These are phyloP conservation scores for Myotis yumanensis DNA, from an alignment of 2,113 vertebrate genomes.

Conservation along the genomic window DNA sequence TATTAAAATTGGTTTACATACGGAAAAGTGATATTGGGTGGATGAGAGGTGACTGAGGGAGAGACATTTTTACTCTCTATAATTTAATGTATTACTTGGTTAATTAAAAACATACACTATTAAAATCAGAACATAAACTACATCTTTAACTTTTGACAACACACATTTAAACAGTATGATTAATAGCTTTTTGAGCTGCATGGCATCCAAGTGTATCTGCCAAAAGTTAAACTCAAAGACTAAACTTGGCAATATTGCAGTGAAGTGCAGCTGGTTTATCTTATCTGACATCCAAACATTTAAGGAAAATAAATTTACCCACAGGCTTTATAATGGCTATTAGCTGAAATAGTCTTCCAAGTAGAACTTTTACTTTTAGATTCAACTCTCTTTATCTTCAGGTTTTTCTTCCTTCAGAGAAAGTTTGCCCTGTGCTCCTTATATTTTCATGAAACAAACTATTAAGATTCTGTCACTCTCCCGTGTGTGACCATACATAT, in stretches of 20 bases:
- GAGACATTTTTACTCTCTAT: neutral
- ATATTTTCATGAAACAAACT: neutral
- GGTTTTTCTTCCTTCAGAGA: neutral
- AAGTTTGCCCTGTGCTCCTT: neutral
- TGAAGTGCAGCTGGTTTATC: constrained; percentile 8
- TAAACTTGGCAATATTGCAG: neutral
- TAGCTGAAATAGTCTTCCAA: constrained; percentile 41
- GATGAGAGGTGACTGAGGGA: neutral
- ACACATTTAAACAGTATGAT: neutral
- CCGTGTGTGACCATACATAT: neutral
- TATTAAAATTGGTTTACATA: neutral
- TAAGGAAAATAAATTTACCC: constrained; percentile 5
- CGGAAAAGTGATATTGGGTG: neutral
- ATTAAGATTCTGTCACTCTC: neutral
- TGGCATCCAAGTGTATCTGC: constrained; percentile 26
- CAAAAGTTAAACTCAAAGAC: constrained; percentile 29
- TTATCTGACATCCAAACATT: constrained; percentile 34
- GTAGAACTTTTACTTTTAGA: neutral
- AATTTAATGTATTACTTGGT: neutral
- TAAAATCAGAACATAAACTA: neutral
- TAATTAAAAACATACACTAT: constrained; percentile 15
- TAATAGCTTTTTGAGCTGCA: neutral
- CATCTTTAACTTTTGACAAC: constrained; percentile 1
- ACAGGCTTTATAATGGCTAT: neutral
- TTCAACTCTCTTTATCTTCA: neutral